phyloP scores from a whole-genome alignment of 2,888 invertebrate species.

The Xanthorhoe spadicearia region DNA sequence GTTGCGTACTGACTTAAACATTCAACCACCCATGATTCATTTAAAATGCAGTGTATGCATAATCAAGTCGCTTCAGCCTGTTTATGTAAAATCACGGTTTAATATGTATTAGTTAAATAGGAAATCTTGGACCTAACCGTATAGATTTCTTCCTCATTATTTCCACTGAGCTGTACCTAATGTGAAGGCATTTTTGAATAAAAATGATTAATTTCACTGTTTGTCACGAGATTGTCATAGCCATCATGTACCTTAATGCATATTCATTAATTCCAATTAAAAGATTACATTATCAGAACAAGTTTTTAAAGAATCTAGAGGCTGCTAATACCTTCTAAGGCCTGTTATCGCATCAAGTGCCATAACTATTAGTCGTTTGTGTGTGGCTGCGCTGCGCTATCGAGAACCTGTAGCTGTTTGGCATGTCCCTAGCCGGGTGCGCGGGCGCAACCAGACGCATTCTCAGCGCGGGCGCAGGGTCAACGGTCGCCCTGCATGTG shows the following conservation, averaged over 20 bases:
- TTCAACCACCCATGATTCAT: slow-evolving; percentile 14
- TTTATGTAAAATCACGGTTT: slow-evolving; percentile 12
- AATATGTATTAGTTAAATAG: background rate
- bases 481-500: slow-evolving; percentile 79
- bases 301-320: slow-evolving; percentile 17
- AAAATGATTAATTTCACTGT: too few relatives aligned
- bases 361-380: slow-evolving; percentile 42
- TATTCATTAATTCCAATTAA: background rate
- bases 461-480: slow-evolving; percentile 71
- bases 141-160: background rate
- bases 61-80: slow-evolving; percentile 13
- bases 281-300: background rate
- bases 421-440: slow-evolving; percentile 59
- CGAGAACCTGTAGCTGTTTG: slow-evolving; percentile 57
- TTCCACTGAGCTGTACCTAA: too few relatives aligned
- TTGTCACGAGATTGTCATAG: background rate
- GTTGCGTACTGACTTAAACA: slow-evolving; percentile 19
- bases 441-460: slow-evolving; percentile 67
- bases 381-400: slow-evolving; percentile 42
- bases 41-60: slow-evolving; percentile 15
- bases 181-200: too few relatives aligned
- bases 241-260: background rate
- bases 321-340: slow-evolving; percentile 27
- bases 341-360: slow-evolving; percentile 38
- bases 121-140: background rate